phyloP scores from a whole-genome alignment of 1,140 invertebrate species.

The Meloidogyne chitwoodi region DNA sequence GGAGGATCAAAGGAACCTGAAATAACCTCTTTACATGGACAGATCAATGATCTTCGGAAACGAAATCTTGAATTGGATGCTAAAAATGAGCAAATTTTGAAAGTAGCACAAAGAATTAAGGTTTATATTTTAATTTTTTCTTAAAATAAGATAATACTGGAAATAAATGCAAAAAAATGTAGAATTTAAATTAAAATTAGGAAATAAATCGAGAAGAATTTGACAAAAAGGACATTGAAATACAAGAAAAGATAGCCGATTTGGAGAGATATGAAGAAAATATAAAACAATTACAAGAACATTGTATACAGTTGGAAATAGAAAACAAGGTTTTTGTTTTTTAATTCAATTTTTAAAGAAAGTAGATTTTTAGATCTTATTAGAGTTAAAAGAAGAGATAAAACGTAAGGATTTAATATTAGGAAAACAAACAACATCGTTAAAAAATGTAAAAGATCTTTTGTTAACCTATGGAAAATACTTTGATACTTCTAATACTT shows the following conservation, averaged over 20 bases:
- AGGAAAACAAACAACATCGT: not conserved
- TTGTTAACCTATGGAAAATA: not conserved
- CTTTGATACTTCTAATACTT: not conserved
- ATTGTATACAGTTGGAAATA: not conserved
- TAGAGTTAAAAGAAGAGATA: not conserved
- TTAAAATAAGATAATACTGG: not conserved
- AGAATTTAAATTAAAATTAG: not conserved
- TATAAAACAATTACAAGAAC: not conserved
- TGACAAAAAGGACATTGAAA: slow-evolving; percentile 6
- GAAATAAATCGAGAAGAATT: slow-evolving; percentile 9
- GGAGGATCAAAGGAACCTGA: not conserved
- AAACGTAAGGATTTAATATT: not conserved
- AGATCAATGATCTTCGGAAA: not conserved
- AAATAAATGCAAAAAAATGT: not conserved
- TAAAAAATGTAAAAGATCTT: not conserved
- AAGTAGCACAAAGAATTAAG: not conserved
- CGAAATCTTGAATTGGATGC: slow-evolving; percentile 7
- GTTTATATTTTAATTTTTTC: not conserved
- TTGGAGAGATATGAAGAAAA: not conserved
- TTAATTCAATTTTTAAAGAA: not conserved
- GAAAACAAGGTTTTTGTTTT: not conserved
- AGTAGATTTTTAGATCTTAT: not conserved
- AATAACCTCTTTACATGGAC: not conserved
- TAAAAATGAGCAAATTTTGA: slow-evolving; percentile 12
- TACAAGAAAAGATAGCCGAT: not conserved